Evolutionary conservation across 2,888 invertebrate species (phyloP).

Genomic region (Cerceris ruficornis): DNA sequence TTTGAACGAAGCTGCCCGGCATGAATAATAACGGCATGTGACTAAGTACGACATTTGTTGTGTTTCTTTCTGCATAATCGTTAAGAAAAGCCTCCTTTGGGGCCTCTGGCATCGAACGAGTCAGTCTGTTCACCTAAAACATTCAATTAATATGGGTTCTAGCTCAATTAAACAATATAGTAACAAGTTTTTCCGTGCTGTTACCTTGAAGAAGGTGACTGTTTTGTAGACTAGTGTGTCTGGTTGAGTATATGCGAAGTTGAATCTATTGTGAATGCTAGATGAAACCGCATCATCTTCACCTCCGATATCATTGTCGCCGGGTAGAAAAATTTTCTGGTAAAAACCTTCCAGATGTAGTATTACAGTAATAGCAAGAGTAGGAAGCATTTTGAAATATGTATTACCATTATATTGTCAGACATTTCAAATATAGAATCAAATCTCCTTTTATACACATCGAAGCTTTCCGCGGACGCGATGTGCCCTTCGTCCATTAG

Average conservation of each 20-base stretch:
- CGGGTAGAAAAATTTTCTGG: constrained; percentile 93
- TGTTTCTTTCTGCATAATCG: constrained; percentile 81
- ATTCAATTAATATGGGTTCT: constrained; percentile 19
- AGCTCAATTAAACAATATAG: neutral
- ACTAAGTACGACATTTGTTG: constrained; percentile 87
- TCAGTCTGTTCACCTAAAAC: constrained; percentile 85
- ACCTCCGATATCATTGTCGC: constrained; percentile 99
- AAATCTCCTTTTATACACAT: constrained; percentile 89
- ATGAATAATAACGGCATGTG: constrained; percentile 87
- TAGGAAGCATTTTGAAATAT: neutral
- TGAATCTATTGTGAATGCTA: constrained; percentile 89
- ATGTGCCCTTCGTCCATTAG: constrained; percentile 96
- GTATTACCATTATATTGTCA: constrained; percentile 75
- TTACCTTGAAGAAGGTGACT: constrained; percentile 88
- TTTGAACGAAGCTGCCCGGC: constrained; percentile 83
- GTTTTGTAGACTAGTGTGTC: constrained; percentile 85
- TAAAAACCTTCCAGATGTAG: constrained; percentile 1
- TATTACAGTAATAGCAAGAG: neutral
- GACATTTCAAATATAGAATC: constrained; percentile 84
- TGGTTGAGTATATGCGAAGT: constrained; percentile 83
- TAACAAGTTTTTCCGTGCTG: neutral
- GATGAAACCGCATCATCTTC: constrained; percentile 89
- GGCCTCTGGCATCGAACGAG: constrained; percentile 85
- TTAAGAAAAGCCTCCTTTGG: constrained; percentile 80
- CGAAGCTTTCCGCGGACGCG: constrained; percentile 87